Evolutionary conservation across 2,888 invertebrate species (phyloP), one percentile per base, ranked within the genome.

Genomic region (Melanargia galathea): DNA sequence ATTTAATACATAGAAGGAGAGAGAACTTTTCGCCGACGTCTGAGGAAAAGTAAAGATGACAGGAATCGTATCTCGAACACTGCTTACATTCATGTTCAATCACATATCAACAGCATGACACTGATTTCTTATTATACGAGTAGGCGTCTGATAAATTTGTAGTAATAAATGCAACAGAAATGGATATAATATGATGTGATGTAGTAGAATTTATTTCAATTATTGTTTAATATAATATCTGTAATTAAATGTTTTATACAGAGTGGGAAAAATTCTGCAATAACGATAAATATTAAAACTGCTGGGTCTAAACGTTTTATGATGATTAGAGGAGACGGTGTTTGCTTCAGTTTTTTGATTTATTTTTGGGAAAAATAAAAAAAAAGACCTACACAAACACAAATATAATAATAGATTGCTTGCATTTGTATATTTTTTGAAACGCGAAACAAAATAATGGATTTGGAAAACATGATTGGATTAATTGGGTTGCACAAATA

Each of bases 31-130:
- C 55, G n/a, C 46, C 56, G 40, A 60, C 57, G 58, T 59, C 22
- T 61, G 66, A 66, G 54, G 64, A 22, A 55, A 59, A 66, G 49
- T 66, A 57, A 64, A 61, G 61, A 55, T 59, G 66, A 64, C 66
- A 49, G 54, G 58, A 52, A 64, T 61, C 63, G 61, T 49, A 49
- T 64, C 61, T 57, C 61, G 58, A 57, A 33, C 48, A 59, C 61
- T 59, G 49, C 61, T 63, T 45, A 49, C 64, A 54, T 55, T 66
- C 66, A 38, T 58, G 58, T 66, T 64, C 61, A 61, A 66, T 66
- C 58, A 66, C 58, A 49, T 49, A 33, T 59, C 55, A 38, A 55
- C 24, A 20, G 54, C 58, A 43, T 64, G 64, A 66, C 60, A 51
- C 54, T 61, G 55, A 66, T 66, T 63, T 46, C 54, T 55, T 43